Conservation (phyloP, 2,113 vertebrate genomes). For the Bos indicus region DNA sequence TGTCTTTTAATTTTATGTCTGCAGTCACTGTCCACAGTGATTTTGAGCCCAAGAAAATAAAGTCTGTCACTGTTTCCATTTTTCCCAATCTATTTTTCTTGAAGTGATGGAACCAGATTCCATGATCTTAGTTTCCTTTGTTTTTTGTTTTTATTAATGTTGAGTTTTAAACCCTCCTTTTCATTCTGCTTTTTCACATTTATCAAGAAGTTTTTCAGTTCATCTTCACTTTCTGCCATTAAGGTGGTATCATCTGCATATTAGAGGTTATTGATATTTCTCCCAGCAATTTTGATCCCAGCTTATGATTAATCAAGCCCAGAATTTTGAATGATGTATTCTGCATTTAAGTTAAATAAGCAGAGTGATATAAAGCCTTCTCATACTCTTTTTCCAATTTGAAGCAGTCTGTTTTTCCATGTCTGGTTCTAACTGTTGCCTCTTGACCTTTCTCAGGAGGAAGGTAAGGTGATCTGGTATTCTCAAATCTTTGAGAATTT, state of each 20-base stretch:
- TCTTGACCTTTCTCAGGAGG: neutral
- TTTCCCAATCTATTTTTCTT: neutral
- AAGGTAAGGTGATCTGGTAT: neutral
- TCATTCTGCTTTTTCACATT: neutral
- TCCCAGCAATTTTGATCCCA: neutral
- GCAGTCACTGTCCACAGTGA: neutral
- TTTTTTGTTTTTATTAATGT: neutral
- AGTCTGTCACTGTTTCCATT: neutral
- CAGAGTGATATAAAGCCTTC: neutral
- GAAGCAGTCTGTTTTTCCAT: neutral
- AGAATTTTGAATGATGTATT: neutral
- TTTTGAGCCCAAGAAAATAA: neutral
- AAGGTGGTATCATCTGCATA: neutral
- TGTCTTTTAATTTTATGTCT: neutral
- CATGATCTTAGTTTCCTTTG: neutral
- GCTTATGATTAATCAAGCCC: neutral
- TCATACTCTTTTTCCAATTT: neutral
- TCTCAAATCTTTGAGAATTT: neutral
- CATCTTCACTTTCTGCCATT: neutral
- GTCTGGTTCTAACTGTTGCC: neutral
- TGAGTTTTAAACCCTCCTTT: neutral
- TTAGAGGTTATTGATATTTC: neutral
- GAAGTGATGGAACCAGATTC: neutral
- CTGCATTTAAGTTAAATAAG: neutral
- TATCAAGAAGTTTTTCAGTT: neutral